Base-by-base conservation (phyloP, 2,113 vertebrate species). In the Hemiscyllium ocellatum region DNA sequence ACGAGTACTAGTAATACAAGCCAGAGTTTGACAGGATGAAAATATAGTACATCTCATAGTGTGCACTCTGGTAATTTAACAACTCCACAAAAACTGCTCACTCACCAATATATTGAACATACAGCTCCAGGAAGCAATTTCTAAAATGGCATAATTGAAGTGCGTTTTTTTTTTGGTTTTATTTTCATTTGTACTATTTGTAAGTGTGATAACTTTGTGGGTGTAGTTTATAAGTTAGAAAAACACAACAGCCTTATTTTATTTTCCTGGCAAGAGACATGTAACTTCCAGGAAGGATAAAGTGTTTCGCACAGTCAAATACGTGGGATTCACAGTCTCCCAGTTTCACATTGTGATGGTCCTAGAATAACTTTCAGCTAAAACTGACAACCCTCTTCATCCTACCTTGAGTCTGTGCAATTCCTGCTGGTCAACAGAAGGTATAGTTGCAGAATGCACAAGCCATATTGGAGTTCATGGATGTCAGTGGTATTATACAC, bases 401-500 rank as follows among this genome's bases (percentile, higher is more conserved):
- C 65, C 42, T 19, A 26, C 22, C 93, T 50, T 37, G 42, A 65
- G 26, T 29, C 87, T 90, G 26, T 90, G 87, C 26, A 10, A 33
- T 90, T 90, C 52, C 56, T 91, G 68, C 24, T 68, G 65, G 66
- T 94, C 66, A 94, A 69, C 47, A n/a, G 61, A 94, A 94, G 91
- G 91, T 47, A 47, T 69, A 3, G 26, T 33, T n/a, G 33, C 17
- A 87, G 85, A 47, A 52, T 22, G 19, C 68, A 24, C 65, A 94
- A 26, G 8, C 66, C 6, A 42, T 94, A 68, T 69, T 20, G 65
- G n/a, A 68, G n/a, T 61, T 0, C 87, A 52, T 90, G 80, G 80
- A 7, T 83, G 80, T 42, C 37, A 42, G 37, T 83, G 37, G 80
- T 37, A 20, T 37, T 22, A 15, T 83, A 20, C 80, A 20, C 37